Conservation (phyloP, 2,888 invertebrate genomes). For the Dryococelus australis region DNA sequence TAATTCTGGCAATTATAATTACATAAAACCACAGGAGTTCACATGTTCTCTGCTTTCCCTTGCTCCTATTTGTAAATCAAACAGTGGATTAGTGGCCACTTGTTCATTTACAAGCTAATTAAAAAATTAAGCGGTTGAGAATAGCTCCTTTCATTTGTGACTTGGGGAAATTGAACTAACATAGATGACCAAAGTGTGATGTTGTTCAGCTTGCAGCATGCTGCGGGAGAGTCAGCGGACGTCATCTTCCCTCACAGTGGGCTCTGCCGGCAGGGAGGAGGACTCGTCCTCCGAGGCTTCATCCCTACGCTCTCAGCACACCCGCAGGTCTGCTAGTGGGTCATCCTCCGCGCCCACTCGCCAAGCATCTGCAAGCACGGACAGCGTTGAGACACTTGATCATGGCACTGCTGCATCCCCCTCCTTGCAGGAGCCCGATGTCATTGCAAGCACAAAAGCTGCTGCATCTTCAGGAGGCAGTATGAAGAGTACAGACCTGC, state of each 20-base stretch:
- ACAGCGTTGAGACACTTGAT: conserved; percentile 50
- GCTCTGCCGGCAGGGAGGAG: conserved; percentile 40
- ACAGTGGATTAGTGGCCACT: too few relatives aligned
- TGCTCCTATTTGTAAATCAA: too few relatives aligned
- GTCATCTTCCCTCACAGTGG: neutral
- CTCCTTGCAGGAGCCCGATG: conserved; percentile 81
- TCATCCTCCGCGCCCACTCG: conserved; percentile 12
- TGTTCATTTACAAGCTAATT: too few relatives aligned
- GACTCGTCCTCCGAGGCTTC: conserved; percentile 43
- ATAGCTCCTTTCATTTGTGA: too few relatives aligned
- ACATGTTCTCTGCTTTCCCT: too few relatives aligned
- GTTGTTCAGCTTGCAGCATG: neutral
- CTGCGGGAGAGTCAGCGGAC: conserved; percentile 34
- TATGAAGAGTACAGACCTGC: conserved; percentile 48
- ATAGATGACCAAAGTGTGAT: neutral
- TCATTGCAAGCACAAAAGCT: conserved; percentile 88
- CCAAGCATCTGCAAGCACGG: neutral
- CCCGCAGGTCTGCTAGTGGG: neutral
- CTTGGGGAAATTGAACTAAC: too few relatives aligned
- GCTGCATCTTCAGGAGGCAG: conserved; percentile 57
- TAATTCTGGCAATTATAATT: too few relatives aligned
- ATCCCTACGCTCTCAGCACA: conserved; percentile 42
- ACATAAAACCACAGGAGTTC: too few relatives aligned
- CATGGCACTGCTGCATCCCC: conserved; percentile 93
- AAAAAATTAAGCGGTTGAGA: too few relatives aligned